Base-by-base conservation (phyloP, 2,888 invertebrate genomes). In the Tortricodes alternella region DNA sequence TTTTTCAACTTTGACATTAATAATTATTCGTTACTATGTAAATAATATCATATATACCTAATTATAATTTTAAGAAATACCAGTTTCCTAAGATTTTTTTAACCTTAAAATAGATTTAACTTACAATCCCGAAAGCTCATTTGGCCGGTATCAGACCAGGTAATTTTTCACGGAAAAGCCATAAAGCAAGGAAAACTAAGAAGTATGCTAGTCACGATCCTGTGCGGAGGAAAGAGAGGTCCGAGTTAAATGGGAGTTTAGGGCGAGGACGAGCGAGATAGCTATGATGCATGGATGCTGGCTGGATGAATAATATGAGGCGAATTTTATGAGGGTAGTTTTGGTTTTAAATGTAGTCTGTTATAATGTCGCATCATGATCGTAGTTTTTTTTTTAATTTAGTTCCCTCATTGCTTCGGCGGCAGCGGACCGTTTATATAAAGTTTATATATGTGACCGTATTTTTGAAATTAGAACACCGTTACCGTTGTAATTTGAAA, bases 141-240 rank as follows among this genome's bases (percentile, higher is more conserved):
- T 60, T 51, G 49, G 48, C 35, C 48, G 41, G 48, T 55, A 55
- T 37, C 56, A 43, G 32, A 43, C 29, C 51, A 58, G 55, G 60
- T 53, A 50, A 60, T 58, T 58, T 60, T 60, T 60, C 60, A 60
- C 53, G 53, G 48, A 44, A 53, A 60, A 58, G 43, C 53, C 46
- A 53, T 60, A 58, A 58, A 58, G 49, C 37, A 49, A 29, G 53
- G 49, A 50, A 60, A 52, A 53, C 44, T 39, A 46, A 19, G 21
- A 41, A 58, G 60, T 50, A 60, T 41, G 44, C 60, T 50, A 46
- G 53, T 60, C 60, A 60, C 60, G 60, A 38, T 15, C 46, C 24
- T 13, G 15, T 27, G 34, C 13, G 60, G 7, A 44, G 18, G 46
- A 48, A 27, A 13, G 57, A 57, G 57, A 57, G 44, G 39, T 9